phyloP scores from a whole-genome alignment of 2,797 vertebrate genomes.

The Coregonus ussuriensis region DNA sequence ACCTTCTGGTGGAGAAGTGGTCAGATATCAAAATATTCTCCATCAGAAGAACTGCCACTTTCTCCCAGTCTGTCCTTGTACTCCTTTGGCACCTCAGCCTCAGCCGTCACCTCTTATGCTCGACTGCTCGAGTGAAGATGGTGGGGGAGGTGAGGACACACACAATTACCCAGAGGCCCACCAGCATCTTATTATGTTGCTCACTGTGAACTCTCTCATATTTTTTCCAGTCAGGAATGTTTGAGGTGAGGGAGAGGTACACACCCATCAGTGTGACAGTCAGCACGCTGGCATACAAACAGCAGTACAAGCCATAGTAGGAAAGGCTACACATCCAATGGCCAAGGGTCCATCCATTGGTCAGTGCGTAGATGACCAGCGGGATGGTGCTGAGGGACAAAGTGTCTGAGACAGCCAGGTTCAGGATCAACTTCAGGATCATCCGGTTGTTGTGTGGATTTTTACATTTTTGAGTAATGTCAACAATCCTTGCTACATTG shows the following conservation, averaged over 20 bases:
- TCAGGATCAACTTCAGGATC: slow-evolving; percentile 41
- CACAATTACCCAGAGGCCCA: slow-evolving; percentile 31
- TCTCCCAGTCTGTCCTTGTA: neutral
- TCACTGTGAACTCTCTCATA: neutral
- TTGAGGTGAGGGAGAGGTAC: too few relatives aligned
- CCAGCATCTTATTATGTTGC: neutral
- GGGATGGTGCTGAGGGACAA: slow-evolving; percentile 37
- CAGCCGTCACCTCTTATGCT: slow-evolving; percentile 4
- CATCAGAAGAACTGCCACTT: slow-evolving; percentile 36
- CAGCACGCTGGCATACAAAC: slow-evolving; percentile 40
- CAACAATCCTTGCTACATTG: slow-evolving; percentile 33
- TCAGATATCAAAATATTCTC: slow-evolving; percentile 40
- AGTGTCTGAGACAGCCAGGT: slow-evolving; percentile 42
- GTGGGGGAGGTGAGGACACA: slow-evolving; percentile 31
- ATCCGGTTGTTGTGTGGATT: neutral
- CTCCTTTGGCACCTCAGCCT: slow-evolving; percentile 26
- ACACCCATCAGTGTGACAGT: slow-evolving; percentile 45
- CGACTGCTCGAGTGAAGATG: slow-evolving; percentile 6
- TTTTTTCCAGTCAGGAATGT: too few relatives aligned
- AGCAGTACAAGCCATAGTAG: slow-evolving; percentile 25
- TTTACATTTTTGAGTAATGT: slow-evolving; percentile 8
- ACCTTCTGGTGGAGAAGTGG: slow-evolving; percentile 37
- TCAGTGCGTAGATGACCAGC: slow-evolving; percentile 22
- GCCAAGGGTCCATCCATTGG: slow-evolving; percentile 23
- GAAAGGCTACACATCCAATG: slow-evolving; percentile 21